Evolutionary conservation across 2,113 vertebrate genomes (phyloP).

Genomic region (Pogonocichla stellata): DNA sequence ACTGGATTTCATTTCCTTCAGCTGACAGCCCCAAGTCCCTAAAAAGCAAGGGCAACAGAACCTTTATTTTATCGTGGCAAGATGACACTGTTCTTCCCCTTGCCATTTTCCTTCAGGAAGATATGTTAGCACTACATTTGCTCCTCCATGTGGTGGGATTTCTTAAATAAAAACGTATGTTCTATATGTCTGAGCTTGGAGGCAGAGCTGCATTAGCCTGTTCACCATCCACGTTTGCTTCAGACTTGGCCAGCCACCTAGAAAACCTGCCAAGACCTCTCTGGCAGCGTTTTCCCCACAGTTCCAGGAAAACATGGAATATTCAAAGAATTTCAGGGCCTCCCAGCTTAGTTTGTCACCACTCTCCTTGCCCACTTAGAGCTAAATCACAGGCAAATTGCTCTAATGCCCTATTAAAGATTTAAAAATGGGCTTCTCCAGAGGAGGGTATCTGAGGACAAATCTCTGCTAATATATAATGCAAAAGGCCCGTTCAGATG

Average conservation of each 20-base stretch:
- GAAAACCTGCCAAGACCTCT: conserved; percentile 58
- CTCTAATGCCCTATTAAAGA: conserved; percentile 54
- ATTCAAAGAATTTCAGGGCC: conserved; percentile 52
- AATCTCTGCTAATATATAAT: background rate
- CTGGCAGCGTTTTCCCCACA: conserved; percentile 31
- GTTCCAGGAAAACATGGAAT: conserved; percentile 68
- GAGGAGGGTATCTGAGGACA: conserved; percentile 34
- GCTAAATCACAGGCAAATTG: conserved; percentile 50
- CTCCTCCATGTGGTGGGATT: conserved; percentile 55
- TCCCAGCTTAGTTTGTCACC: conserved; percentile 39
- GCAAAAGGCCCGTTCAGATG: background rate
- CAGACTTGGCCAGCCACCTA: conserved; percentile 55
- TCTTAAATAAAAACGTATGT: conserved; percentile 43
- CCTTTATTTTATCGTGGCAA: background rate
- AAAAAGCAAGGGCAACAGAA: conserved; percentile 22
- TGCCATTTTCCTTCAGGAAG: conserved; percentile 20
- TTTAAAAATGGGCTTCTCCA: conserved; percentile 15
- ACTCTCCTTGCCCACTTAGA: conserved; percentile 51
- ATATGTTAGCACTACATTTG: background rate
- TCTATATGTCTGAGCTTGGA: conserved; percentile 5
- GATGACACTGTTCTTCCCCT: background rate
- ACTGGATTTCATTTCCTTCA: conserved; percentile 51
- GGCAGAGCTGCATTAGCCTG: background rate
- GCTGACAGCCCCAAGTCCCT: conserved; percentile 12
- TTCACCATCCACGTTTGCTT: conserved; percentile 39